Evolutionary conservation across 1,140 invertebrate species (phyloP).

Genomic region (Pissodes strobi): DNA sequence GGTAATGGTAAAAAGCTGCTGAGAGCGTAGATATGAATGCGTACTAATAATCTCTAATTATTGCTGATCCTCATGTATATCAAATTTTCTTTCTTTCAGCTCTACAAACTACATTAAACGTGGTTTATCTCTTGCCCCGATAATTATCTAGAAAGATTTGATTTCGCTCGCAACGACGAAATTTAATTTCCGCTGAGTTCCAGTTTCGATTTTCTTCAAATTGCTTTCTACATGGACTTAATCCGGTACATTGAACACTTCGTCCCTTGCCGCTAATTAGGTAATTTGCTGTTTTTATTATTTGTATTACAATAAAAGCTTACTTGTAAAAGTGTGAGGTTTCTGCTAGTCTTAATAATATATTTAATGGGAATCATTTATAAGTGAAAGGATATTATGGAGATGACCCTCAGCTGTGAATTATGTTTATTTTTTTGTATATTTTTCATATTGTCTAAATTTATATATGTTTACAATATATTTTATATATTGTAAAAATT

Average conservation of each 20-base stretch:
- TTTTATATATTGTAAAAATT: too few species aligned
- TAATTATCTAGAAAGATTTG: constrained; percentile 27
- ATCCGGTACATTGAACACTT: constrained; percentile 3
- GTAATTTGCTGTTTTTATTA: constrained; percentile 1
- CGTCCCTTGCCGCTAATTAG: background rate
- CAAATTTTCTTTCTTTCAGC: constrained; percentile 24
- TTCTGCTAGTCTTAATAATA: too few species aligned
- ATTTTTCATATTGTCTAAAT: too few species aligned
- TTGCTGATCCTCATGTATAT: constrained; percentile 23
- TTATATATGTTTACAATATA: too few species aligned
- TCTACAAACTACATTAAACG: constrained; percentile 21
- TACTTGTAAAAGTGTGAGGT: too few species aligned
- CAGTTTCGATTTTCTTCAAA: constrained; percentile 16
- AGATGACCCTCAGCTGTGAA: too few species aligned
- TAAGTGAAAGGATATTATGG: too few species aligned
- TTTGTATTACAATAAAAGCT: too few species aligned
- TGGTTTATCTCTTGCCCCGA: constrained; percentile 24
- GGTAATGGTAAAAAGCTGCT: constrained; percentile 12
- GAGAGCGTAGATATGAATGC: constrained; percentile 6
- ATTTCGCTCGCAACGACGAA: constrained; percentile 17
- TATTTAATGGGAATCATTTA: too few species aligned
- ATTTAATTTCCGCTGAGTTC: constrained; percentile 18
- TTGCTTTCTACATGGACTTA: constrained; percentile 13
- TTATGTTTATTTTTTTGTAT: too few species aligned
- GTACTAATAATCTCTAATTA: constrained; percentile 24